Evolutionary conservation across 2,797 vertebrate species (phyloP).

Genomic region (Bovichtus variegatus): DNA sequence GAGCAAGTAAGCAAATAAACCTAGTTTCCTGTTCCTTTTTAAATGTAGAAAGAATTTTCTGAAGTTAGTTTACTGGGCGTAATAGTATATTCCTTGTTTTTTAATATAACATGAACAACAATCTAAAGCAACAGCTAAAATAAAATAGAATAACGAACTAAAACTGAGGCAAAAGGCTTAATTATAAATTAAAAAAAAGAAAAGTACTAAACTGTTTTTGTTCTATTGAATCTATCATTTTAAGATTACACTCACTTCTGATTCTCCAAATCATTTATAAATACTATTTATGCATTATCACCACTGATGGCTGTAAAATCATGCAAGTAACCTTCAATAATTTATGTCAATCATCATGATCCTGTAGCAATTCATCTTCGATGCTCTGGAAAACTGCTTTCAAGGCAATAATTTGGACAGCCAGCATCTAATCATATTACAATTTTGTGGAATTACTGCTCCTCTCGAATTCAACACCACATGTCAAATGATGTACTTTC

Average conservation of each 20-base stretch:
- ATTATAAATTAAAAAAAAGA: background rate
- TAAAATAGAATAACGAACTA: background rate
- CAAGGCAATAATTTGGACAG: slow-evolving; percentile 17
- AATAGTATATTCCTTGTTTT: background rate
- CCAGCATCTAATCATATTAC: slow-evolving; percentile 48
- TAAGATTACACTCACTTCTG: background rate
- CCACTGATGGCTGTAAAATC: background rate
- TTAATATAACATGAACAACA: background rate
- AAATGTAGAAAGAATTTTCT: background rate
- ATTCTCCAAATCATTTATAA: background rate
- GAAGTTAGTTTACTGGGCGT: background rate
- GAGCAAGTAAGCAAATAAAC: background rate
- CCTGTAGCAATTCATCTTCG: slow-evolving; percentile 34
- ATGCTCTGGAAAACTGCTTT: slow-evolving; percentile 41
- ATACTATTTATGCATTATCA: background rate
- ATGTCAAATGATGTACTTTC: slow-evolving; percentile 58
- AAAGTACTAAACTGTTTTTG: background rate
- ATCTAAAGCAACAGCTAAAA: no score
- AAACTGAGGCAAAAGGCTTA: background rate
- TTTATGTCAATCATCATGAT: slow-evolving; percentile 26
- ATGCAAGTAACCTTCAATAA: slow-evolving; percentile 4
- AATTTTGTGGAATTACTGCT: slow-evolving; percentile 44
- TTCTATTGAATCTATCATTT: background rate
- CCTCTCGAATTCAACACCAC: slow-evolving; percentile 51
- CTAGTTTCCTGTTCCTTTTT: background rate